Base-by-base conservation (phyloP, 2,113 vertebrate genomes). In the Cichladusa arquata region DNA sequence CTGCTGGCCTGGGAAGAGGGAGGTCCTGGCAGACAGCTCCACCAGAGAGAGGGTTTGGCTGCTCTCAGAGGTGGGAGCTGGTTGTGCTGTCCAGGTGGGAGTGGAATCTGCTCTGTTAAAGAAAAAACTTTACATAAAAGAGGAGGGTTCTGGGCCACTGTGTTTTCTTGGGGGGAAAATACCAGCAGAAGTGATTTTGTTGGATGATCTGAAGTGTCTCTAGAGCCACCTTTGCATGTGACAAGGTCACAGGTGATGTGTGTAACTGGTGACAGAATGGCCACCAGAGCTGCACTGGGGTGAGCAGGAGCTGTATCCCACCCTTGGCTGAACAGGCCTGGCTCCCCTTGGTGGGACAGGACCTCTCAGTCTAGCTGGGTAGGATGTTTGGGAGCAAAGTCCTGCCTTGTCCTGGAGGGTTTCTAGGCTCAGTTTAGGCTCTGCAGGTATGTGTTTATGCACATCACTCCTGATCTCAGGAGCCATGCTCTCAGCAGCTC, bases 121-220 rank as follows among this genome's bases (percentile, higher is more conserved):
- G 28, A 47, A 17, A 48, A 50, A 45, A 4, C 25, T 19, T 31
- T 1, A 9, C 9, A 2, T 1, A 1, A 8, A n/a, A 40, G 14
- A 60, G 13, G 33, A 83, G n/a, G 18, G 61, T 14, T 44, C 24
- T 15, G 42, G 17, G 22, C 9, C 8, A 1, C 57, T 7, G 8
- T 23, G 15, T 26, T 66, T 61, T 48, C 34, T 62, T n/a, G 25
- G 57, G 51, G 33, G 34, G 23, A 6, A 45, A 57, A 33, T 16
- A 7, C n/a, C 77, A 47, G 40, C 38, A 31, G 44, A 4, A 5
- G 5, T 24, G 19, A 11, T 31, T 61, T 66, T 42, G 12, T 19
- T n/a, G 14, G 48, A 22, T 33, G 8, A 14, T 18, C 33, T 31
- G 62, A 40, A 38, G 40, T 3, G 29, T 69, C 58, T 48, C 42